Evolutionary conservation across 2,888 invertebrate species (phyloP).

Genomic region (Sphecodes monilicornis): DNA sequence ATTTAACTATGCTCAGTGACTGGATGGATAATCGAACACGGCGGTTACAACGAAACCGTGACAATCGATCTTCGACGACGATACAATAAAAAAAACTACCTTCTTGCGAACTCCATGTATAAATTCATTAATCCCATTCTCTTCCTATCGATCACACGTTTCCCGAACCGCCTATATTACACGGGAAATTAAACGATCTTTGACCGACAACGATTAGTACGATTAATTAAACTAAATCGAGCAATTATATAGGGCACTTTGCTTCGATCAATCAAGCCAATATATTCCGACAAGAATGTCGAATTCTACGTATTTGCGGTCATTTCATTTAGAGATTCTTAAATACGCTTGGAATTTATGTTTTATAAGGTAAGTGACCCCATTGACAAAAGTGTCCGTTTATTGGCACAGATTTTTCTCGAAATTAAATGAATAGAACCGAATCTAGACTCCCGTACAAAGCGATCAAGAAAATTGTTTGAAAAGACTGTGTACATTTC

Average conservation of each 20-base stretch:
- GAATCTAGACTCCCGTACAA: no score
- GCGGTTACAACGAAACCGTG: slow-evolving; percentile 54
- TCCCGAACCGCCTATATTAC: slow-evolving; percentile 46
- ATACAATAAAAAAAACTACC: not conserved
- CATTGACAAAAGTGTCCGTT: not conserved
- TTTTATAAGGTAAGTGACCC: not conserved
- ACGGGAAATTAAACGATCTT: slow-evolving; percentile 37
- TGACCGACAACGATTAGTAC: slow-evolving; percentile 16
- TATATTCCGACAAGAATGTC: not conserved
- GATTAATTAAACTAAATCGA: slow-evolving; percentile 14
- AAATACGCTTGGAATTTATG: not conserved
- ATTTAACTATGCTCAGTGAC: slow-evolving; percentile 54
- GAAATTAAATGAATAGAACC: not conserved
- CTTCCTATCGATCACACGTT: slow-evolving; percentile 30
- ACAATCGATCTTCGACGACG: slow-evolving; percentile 17
- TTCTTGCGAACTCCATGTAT: not conserved
- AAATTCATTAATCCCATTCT: slow-evolving; percentile 2
- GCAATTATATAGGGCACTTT: not conserved
- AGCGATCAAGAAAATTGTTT: no score
- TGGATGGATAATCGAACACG: slow-evolving; percentile 53
- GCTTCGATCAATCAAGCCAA: not conserved
- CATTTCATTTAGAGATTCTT: not conserved
- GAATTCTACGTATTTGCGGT: not conserved
- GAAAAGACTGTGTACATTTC: no score
- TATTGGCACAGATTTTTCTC: not conserved